phyloP scores from a whole-genome alignment of 2,888 invertebrate species.

The Bombylius major region DNA sequence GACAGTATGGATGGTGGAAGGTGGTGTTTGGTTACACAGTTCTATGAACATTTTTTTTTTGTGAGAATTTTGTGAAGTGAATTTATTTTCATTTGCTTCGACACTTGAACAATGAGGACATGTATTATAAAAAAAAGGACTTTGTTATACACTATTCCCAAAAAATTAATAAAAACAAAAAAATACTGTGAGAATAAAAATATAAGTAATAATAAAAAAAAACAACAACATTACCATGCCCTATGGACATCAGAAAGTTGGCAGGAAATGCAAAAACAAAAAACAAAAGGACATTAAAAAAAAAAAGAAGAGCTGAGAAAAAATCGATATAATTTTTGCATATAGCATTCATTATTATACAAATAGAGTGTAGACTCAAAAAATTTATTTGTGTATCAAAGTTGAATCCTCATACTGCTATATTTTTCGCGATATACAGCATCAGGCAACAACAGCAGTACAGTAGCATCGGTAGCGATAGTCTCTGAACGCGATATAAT shows the following conservation, averaged over 20 bases:
- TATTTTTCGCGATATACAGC: too few relatives aligned
- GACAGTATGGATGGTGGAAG: too few relatives aligned
- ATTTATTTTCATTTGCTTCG: constrained; percentile 12
- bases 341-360: neutral
- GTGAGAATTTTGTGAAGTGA: constrained; percentile 6
- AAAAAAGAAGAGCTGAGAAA: neutral
- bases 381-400: neutral
- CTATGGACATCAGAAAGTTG: neutral
- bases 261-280: neutral
- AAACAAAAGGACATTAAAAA: neutral
- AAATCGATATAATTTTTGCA: neutral
- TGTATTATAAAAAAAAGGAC: neutral
- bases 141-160: neutral
- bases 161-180: neutral
- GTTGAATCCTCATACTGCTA: neutral
- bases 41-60: too few relatives aligned
- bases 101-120: constrained; percentile 11
- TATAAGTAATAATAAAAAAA: neutral
- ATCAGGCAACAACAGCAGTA: neutral
- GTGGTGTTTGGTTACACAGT: too few relatives aligned
- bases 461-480: neutral
- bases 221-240: neutral
- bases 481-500: neutral
- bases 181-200: neutral
- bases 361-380: neutral